Evolutionary conservation across 2,888 invertebrate genomes (phyloP), one percentile per base, ranked within the genome.

Genomic region (Crioceris asparagi): DNA sequence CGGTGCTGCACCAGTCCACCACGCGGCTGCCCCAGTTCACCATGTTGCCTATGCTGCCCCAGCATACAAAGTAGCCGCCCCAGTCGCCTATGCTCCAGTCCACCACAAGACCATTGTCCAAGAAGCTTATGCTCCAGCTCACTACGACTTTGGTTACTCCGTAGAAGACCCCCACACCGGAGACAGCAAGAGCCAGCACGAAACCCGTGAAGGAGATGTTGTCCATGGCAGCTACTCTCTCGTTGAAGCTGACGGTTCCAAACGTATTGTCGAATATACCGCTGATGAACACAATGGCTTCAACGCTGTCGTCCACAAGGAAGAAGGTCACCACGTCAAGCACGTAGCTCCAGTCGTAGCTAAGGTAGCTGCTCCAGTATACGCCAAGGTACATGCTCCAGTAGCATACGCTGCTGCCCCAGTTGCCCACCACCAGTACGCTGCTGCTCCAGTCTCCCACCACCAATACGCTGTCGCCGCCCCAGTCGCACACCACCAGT

Each of bases 131-230:
- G 51, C 52, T 14, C 53, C 52, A 36, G 53, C 52, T 23, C 46
- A 53, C 38, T 53, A 53, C 43, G 53, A 53, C 33, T 53, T 48
- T 39, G 53, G 51, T 23, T 53, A 53, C 41, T 40, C 47, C 32
- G 53, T 53, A 14, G 50, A 38, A 40, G 51, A 52, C 38, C 51
- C 53, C 35, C 48, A 47, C 41, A 70, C 70, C 36, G 70, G 49
- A 67, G 71, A 71, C 62, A 65, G 68, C 58, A 71, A 71, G 59
- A 62, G 61, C 14, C 76, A 76, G 61, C 73, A 74, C 48, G 76
- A 77, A 64, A 71, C 73, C 45, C 73, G 76, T 41, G 63, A 65
- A 29, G 70, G 70, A 3, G 68, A 68, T 50, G 65, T 65, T 45
- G 54, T 66, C 34, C 61, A 63, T 36, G 71, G 71, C n/a, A n/a